These are phyloP conservation scores for Drosophila cardini DNA, from an alignment of 1,140 invertebrate genomes.

Conservation along the genomic window DNA sequence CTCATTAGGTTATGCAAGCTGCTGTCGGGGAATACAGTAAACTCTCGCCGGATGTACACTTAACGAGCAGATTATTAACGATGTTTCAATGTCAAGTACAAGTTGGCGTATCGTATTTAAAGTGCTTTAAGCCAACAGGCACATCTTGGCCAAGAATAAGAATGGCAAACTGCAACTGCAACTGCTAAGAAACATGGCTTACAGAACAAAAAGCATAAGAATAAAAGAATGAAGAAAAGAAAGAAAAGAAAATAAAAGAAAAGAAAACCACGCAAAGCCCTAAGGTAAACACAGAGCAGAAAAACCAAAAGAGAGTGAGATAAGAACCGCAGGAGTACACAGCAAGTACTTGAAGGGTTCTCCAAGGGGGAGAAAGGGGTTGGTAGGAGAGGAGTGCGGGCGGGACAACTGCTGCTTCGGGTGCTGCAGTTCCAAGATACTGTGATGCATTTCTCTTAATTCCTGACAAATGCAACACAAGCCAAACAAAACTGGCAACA, in stretches of 20 bases:
- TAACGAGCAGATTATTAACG: constrained; percentile 58
- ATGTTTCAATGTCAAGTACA: constrained; percentile 65
- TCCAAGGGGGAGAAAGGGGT: too few species aligned
- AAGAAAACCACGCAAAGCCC: constrained; percentile 48
- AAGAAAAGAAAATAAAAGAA: neutral
- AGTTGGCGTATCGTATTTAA: constrained; percentile 38
- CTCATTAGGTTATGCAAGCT: constrained; percentile 75
- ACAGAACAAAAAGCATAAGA: constrained; percentile 13
- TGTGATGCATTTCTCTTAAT: constrained; percentile 76
- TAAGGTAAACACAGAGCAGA: constrained; percentile 59
- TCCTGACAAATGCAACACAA: constrained; percentile 75
- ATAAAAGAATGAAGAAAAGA: constrained; percentile 4
- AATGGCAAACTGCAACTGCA: constrained; percentile 15
- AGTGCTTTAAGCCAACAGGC: constrained; percentile 37
- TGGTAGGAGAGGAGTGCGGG: neutral
- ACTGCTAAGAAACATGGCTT: constrained; percentile 31
- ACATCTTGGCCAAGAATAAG: constrained; percentile 16
- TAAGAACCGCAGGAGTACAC: constrained; percentile 34
- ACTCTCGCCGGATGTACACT: constrained; percentile 11
- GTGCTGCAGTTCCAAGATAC: constrained; percentile 12
- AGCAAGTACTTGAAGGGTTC: neutral
- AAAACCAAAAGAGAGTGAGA: constrained; percentile 25
- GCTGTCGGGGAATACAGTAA: neutral
- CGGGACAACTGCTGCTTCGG: neutral
- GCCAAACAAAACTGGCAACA: constrained; percentile 42